A percentile compares a stretch with the other conserved stretches of the same genome.
Evolutionary conservation across 2,888 invertebrate genomes (phyloP).

Genomic region (Parnassius apollo): DNA sequence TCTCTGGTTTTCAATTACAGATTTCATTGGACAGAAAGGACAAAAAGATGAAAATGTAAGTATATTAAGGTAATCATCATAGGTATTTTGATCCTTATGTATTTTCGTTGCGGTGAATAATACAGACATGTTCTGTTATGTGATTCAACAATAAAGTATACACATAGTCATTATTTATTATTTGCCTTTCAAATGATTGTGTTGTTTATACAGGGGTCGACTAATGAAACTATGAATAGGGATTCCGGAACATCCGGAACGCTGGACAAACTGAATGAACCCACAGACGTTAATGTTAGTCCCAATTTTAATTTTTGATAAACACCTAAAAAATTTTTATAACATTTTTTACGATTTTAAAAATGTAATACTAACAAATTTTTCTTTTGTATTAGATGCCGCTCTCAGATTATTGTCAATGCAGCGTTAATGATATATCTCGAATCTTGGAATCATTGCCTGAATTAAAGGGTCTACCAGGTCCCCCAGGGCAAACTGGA

Average conservation of each 20-base stretch:
- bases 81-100: too few species aligned
- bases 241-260: constrained; percentile 36
- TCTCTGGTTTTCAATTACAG: constrained; percentile 37
- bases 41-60: constrained; percentile 55
- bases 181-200: constrained; percentile 41
- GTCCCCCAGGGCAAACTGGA: constrained; percentile 83
- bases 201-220: constrained; percentile 41
- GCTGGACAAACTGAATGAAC: constrained; percentile 28
- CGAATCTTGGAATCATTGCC: constrained; percentile 83
- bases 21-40: constrained; percentile 57
- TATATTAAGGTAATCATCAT: constrained; percentile 30
- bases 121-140: too few species aligned
- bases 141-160: too few species aligned
- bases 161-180: background rate
- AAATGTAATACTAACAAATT: background rate
- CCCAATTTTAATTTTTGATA: background rate
- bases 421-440: constrained; percentile 85
- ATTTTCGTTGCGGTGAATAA: too few species aligned
- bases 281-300: constrained; percentile 20
- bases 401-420: constrained; percentile 84
- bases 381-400: constrained; percentile 48
- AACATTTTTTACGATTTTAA: too few species aligned
- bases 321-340: too few species aligned
- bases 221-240: constrained; percentile 30
- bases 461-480: constrained; percentile 85